phyloP scores from a whole-genome alignment of 2,888 invertebrate species.

The Marronus borbonicus region DNA sequence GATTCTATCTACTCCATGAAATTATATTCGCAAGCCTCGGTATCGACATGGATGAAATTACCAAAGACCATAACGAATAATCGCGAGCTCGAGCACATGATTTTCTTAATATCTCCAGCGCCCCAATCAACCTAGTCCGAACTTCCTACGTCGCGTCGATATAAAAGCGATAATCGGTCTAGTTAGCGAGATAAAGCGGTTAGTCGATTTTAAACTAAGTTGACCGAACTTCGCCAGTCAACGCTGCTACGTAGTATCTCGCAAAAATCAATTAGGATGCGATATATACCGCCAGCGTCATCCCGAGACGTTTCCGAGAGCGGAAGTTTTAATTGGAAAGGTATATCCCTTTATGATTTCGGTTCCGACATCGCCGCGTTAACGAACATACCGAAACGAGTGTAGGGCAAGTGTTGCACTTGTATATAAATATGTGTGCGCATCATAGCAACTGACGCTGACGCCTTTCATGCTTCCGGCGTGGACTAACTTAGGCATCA shows the following conservation, averaged over 20 bases:
- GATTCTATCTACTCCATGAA: background rate
- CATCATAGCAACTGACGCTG: too few relatives aligned
- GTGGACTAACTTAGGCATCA: too few relatives aligned
- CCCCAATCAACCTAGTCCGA: background rate
- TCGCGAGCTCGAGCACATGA: background rate
- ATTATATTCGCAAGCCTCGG: background rate
- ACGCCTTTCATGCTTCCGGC: too few relatives aligned
- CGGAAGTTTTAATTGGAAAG: constrained; percentile 18
- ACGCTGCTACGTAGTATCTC: too few relatives aligned
- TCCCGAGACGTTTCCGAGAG: background rate
- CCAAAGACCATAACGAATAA: constrained; percentile 2
- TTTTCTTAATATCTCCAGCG: constrained; percentile 4
- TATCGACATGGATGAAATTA: background rate
- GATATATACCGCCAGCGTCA: too few relatives aligned
- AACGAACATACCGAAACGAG: too few relatives aligned
- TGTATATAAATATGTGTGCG: too few relatives aligned
- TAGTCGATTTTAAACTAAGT: constrained; percentile 28
- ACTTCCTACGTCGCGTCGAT: background rate
- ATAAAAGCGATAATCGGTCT: constrained; percentile 11
- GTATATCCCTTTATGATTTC: background rate
- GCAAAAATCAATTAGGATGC: too few relatives aligned
- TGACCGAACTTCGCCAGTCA: background rate
- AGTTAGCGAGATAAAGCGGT: constrained; percentile 25
- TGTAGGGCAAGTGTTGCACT: too few relatives aligned
- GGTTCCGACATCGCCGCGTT: background rate